phyloP scores from a whole-genome alignment of 1,140 invertebrate species.

The Diorhabda carinulata region DNA sequence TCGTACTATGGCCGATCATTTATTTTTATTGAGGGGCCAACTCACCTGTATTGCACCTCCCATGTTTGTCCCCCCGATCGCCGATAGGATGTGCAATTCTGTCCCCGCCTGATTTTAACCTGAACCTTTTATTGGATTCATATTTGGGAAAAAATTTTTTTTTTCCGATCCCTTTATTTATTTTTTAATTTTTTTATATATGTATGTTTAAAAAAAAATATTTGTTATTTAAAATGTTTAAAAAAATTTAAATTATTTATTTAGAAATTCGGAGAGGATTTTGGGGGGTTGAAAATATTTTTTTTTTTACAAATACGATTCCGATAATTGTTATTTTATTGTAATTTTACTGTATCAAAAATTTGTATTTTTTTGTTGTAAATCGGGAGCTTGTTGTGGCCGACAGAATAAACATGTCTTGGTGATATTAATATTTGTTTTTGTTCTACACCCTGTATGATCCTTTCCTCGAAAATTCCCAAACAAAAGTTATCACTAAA shows the following conservation, averaged over 20 bases:
- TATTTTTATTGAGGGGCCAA: slow-evolving; percentile 22
- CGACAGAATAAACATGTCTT: slow-evolving; percentile 68
- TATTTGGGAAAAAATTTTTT: not conserved
- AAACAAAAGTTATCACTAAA: slow-evolving; percentile 10
- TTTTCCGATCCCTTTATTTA: not conserved
- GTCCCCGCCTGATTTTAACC: slow-evolving; percentile 31
- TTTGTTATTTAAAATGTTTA: not conserved
- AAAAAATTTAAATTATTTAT: not conserved
- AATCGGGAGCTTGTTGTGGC: slow-evolving; percentile 61
- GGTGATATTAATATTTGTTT: slow-evolving; percentile 50
- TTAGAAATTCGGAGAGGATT: not conserved
- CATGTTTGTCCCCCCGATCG: slow-evolving; percentile 34
- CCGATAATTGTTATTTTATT: too few species aligned
- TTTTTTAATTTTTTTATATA: not conserved
- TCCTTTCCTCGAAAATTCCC: not conserved
- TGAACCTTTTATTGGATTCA: slow-evolving; percentile 1
- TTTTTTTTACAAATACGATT: too few species aligned
- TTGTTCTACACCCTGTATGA: slow-evolving; percentile 21
- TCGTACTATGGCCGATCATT: slow-evolving; percentile 36
- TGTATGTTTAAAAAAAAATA: not conserved
- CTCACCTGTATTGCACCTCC: slow-evolving; percentile 32
- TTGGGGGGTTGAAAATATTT: too few species aligned
- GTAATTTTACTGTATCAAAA: not conserved
- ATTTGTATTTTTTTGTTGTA: slow-evolving; percentile 34
- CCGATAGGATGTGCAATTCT: slow-evolving; percentile 36